Percentiles rank a stretch among this genome's conserved stretches.
Conservation (phyloP, 2,797 vertebrate species). For the Lepidocolaptes lacrymiger region DNA sequence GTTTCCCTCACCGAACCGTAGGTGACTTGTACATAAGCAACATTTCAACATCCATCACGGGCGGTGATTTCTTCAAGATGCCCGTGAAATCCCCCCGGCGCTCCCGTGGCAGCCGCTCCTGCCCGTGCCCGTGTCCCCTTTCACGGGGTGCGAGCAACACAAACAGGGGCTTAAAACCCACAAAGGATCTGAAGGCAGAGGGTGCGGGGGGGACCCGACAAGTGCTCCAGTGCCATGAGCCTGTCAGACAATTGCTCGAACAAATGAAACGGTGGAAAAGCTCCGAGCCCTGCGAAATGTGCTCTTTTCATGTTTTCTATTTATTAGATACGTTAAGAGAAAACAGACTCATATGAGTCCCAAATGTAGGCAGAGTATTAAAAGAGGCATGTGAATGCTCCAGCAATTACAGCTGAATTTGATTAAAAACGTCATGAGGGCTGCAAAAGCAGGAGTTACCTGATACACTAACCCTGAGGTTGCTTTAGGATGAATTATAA, state of each 20-base stretch:
- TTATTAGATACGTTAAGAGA: constrained; percentile 65
- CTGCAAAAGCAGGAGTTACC: constrained; percentile 64
- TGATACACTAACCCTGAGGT: constrained; percentile 68
- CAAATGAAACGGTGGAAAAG: constrained; percentile 31
- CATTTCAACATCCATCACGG: not conserved
- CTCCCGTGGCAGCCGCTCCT: not conserved
- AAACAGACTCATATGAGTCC: constrained; percentile 67
- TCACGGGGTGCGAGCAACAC: constrained; percentile 4
- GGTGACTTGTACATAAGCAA: not conserved
- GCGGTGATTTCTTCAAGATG: not conserved
- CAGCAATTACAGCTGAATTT: constrained; percentile 71
- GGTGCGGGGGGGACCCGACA: not conserved
- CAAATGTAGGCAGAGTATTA: constrained; percentile 60
- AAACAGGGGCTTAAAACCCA: not conserved
- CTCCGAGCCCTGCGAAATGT: not conserved
- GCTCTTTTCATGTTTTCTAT: constrained; percentile 60
- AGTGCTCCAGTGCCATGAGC: constrained; percentile 3
- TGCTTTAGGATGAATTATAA: constrained; percentile 75
- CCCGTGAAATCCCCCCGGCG: not conserved
- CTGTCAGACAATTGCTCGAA: not conserved
- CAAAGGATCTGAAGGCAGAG: not conserved
- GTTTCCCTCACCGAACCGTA: not conserved
- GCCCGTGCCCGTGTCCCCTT: not conserved
- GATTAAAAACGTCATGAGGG: constrained; percentile 68
- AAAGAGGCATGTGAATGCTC: constrained; percentile 61